Percentiles rank a stretch among this genome's conserved stretches.
Conservation (phyloP, 2,113 vertebrate genomes). For the Pristiophorus japonicus region DNA sequence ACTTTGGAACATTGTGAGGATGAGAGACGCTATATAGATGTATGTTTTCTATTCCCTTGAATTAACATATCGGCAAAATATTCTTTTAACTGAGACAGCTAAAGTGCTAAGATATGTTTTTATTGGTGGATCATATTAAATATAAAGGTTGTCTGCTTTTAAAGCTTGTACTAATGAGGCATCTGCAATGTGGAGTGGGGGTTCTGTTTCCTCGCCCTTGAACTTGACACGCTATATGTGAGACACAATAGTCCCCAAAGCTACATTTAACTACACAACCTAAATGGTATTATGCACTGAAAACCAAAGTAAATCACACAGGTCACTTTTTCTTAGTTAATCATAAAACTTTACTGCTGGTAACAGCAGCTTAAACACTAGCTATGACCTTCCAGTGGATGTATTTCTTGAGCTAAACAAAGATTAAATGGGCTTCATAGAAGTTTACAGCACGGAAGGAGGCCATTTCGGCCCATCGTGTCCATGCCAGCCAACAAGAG, state of each 20-base stretch:
- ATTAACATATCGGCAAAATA: background rate
- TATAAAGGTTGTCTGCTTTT: background rate
- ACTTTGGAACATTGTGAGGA: background rate
- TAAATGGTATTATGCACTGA: background rate
- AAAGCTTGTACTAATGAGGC: background rate
- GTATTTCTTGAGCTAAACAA: background rate
- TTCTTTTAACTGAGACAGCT: background rate
- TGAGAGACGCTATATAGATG: background rate
- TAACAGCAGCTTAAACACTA: background rate
- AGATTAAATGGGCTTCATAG: background rate
- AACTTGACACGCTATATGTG: background rate
- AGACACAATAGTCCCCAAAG: conserved; percentile 12
- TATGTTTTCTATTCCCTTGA: background rate
- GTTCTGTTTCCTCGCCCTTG: conserved; percentile 19
- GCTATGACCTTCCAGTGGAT: background rate
- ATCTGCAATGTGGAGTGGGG: background rate
- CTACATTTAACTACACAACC: background rate
- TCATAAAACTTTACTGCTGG: conserved; percentile 27
- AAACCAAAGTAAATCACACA: conserved; percentile 27
- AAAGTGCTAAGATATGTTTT: background rate
- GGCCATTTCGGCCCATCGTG: no score
- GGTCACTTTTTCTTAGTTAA: conserved; percentile 22
- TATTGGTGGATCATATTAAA: background rate
- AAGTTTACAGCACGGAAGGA: no score
- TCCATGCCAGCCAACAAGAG: no score